phyloP scores from a whole-genome alignment of 2,113 vertebrate genomes.

The Chlorodrepanis virens region DNA sequence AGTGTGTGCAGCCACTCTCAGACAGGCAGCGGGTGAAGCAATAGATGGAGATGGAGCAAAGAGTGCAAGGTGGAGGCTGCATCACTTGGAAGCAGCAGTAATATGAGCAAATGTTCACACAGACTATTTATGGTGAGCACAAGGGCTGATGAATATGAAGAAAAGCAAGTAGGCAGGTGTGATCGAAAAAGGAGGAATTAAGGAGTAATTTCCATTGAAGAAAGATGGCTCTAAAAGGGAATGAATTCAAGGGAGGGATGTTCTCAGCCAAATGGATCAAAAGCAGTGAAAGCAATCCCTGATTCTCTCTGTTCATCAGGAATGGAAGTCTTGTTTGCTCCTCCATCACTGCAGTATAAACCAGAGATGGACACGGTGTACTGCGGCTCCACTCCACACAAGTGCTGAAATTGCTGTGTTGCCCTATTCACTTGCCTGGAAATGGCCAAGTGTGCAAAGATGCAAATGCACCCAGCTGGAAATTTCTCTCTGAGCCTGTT shows the following conservation, averaged over 20 bases:
- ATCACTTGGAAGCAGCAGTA: background rate
- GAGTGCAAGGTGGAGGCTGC: background rate
- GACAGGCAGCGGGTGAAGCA: background rate
- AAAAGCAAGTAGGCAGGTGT: background rate
- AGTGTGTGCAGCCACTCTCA: constrained; percentile 28
- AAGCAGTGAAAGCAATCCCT: background rate
- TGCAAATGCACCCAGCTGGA: constrained; percentile 2
- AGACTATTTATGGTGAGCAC: constrained; percentile 8
- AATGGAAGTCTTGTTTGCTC: background rate
- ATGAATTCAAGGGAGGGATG: background rate
- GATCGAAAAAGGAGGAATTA: constrained; percentile 25
- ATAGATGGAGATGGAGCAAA: constrained; percentile 21
- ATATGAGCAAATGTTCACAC: constrained; percentile 19
- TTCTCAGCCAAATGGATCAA: constrained; percentile 30
- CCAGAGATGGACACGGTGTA: rapidly evolving
- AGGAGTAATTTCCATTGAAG: constrained; percentile 15
- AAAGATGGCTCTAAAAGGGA: background rate
- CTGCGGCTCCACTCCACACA: rapidly evolving
- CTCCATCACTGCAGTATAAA: background rate
- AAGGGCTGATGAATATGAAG: constrained; percentile 24
- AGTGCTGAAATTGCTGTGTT: background rate
- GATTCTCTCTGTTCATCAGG: background rate
- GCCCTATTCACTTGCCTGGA: background rate
- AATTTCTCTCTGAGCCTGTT: constrained; percentile 3
- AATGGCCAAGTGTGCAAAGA: background rate